Evolutionary conservation across 2,797 vertebrate genomes (phyloP).

Genomic region (Myotis vivesi): DNA sequence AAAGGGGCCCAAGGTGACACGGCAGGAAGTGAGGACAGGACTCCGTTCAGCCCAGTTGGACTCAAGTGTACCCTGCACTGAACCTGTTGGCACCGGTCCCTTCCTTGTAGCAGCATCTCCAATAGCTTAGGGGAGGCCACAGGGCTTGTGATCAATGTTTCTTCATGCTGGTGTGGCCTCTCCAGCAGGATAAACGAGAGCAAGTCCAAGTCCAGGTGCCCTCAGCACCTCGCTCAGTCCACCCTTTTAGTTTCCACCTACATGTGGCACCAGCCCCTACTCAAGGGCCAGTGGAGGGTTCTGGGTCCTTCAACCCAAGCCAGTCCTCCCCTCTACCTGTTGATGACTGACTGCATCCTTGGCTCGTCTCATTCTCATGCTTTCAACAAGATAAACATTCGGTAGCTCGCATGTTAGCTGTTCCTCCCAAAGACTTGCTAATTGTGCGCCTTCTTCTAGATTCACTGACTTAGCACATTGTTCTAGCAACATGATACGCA

Average conservation of each 20-base stretch:
- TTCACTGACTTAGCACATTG: not conserved
- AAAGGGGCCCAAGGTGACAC: not conserved
- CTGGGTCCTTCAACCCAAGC: not conserved
- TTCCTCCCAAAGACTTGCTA: not conserved
- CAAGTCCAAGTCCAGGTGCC: not conserved
- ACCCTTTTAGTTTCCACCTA: not conserved
- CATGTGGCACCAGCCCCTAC: not conserved
- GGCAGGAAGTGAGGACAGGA: not conserved
- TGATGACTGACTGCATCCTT: not conserved
- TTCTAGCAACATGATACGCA: not conserved
- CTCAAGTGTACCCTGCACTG: rapidly evolving
- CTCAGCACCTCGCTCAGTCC: not conserved
- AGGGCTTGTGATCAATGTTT: not conserved
- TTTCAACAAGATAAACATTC: not conserved
- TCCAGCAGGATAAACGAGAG: not conserved
- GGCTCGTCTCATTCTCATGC: not conserved
- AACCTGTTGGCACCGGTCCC: not conserved
- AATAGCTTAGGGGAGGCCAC: not conserved
- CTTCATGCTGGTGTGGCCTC: not conserved
- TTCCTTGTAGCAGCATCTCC: not conserved
- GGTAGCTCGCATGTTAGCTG: not conserved
- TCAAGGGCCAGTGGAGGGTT: not conserved
- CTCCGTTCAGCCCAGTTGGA: not conserved
- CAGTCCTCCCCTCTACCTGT: not conserved
- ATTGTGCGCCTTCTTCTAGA: not conserved